Base-by-base conservation (phyloP, 2,797 vertebrate genomes). In the Sebastes kiyomatsui region DNA sequence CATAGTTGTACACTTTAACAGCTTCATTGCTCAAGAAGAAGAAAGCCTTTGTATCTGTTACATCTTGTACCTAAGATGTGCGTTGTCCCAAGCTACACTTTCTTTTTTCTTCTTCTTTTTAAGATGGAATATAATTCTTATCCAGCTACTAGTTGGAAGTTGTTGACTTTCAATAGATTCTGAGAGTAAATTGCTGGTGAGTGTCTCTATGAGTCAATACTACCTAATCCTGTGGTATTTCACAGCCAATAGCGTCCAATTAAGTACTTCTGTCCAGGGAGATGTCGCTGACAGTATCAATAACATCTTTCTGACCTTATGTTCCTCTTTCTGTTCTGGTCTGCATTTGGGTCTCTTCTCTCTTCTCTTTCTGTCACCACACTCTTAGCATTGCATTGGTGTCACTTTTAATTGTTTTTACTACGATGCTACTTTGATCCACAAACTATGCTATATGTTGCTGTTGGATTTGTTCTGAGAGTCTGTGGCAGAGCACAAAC, bases 191-290 rank as follows among this genome's bases (percentile, higher is more conserved):
- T 90, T 83, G 87, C 88, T 81, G 83, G 86, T 84, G 77, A 90
- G 77, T 82, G 77, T 90, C 85, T 87, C 72, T 70, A 82, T 90
- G 71, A 76, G 84, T 92, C 92, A 89, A 90, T 92, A 92, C 52
- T 13, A 67, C 82, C 84, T 93, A 92, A 93, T 93, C 88, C 88
- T 92, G 82, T 92, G 90, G 88, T 92, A 93, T 92, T 95, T 93
- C 88, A 92, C 87, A 92, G 88, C 92, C 94, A 91, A 87, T 91
- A 89, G 87, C 89, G 82, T 90, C 90, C 93, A 94, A 92, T 94
- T 93, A 94, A 85, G 88, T 59, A 28, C 81, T 62, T 77, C 87
- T 90, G 67, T 86, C 78, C 77, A 77, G 85, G 82, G 94, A 92
- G 87, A 86, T 87, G 91, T 80, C 72, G 11, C 83, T 90, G 91